phyloP scores from a whole-genome alignment of 2,797 vertebrate genomes.

The Synanceia verrucosa region DNA sequence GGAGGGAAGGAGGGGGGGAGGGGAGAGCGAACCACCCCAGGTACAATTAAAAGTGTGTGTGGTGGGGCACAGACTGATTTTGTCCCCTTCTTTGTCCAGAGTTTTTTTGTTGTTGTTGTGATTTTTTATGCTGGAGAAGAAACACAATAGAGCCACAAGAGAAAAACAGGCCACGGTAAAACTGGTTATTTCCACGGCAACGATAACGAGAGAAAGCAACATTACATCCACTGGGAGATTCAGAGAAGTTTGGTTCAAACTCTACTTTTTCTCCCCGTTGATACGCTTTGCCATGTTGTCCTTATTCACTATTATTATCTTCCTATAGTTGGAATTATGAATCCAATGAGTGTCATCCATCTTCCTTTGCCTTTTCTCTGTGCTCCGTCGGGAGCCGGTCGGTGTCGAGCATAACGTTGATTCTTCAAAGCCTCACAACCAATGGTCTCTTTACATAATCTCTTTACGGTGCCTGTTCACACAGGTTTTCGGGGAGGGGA shows the following conservation, averaged over 20 bases:
- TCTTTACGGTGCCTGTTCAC: slow-evolving; percentile 65
- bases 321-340: slow-evolving; percentile 46
- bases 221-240: slow-evolving; percentile 75
- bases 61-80: slow-evolving; percentile 47
- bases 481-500: slow-evolving; percentile 45
- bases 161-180: slow-evolving; percentile 82
- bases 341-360: slow-evolving; percentile 40
- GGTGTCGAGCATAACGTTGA: slow-evolving; percentile 52
- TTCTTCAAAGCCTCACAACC: slow-evolving; percentile 71
- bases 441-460: slow-evolving; percentile 71
- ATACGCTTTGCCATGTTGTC: slow-evolving; percentile 47
- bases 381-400: slow-evolving; percentile 51
- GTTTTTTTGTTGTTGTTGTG: slow-evolving; percentile 50
- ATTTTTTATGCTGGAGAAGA: slow-evolving; percentile 79
- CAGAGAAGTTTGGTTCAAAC: slow-evolving; percentile 69
- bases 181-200: slow-evolving; percentile 83
- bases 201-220: slow-evolving; percentile 81
- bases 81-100: slow-evolving; percentile 68
- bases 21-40: slow-evolving; percentile 29
- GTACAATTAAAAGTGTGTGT: slow-evolving; percentile 56
- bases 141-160: slow-evolving; percentile 81
- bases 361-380: slow-evolving; percentile 57
- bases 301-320: slow-evolving; percentile 37
- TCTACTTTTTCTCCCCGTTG: slow-evolving; percentile 53
- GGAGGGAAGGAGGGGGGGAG: slow-evolving; percentile 12